Evolutionary conservation across 1,140 invertebrate species (phyloP), one percentile per base, ranked within the genome.

Genomic region (Pinna nobilis): DNA sequence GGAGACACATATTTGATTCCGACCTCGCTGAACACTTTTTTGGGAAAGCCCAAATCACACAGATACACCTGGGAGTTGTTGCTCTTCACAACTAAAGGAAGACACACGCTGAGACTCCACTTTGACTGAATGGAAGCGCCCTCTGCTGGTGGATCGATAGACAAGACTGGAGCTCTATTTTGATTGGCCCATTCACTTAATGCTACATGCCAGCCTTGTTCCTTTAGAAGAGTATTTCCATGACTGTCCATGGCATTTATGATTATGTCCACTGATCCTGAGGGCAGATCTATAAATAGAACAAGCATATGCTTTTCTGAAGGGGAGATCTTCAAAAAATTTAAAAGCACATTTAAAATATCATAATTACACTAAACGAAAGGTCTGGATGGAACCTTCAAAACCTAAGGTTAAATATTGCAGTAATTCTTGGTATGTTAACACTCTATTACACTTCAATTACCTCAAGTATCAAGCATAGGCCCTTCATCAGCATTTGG

Each of bases 1-100:
- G 96, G 96, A 68, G 95, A 95, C 80, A 92, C 92, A 88, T 97
- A 98, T 39, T 91, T 92, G 70, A 97, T 94, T 49, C 93, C 93
- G 78, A 94, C 91, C 78, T 94, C 92, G 55, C 90, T 89, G 88
- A 94, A 97, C 47, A 96, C 91, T 84, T 92, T 92, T 68, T 93
- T 90, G 18, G 96, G 95, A 83, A 96, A 92, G 68, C 94, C 94
- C 79, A 97, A 90, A 90, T 97, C 95, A 87, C 94, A 96, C 65
- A 97, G 91, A 89, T 96, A 96, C 68, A 96, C 89, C 89, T 94
- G 94, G 49, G 95, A 95, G 63, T 91, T 91, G 61, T 90, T 85
- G 63, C 91, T 91, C 85, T 94, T 93, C 23, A 81, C 73, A 75
- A 93, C 92, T 13, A 95, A 89, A 51, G 96, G 95, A 85, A 97